Evolutionary conservation across 2,888 invertebrate species (phyloP).

Genomic region (Azorinus chamasolen): DNA sequence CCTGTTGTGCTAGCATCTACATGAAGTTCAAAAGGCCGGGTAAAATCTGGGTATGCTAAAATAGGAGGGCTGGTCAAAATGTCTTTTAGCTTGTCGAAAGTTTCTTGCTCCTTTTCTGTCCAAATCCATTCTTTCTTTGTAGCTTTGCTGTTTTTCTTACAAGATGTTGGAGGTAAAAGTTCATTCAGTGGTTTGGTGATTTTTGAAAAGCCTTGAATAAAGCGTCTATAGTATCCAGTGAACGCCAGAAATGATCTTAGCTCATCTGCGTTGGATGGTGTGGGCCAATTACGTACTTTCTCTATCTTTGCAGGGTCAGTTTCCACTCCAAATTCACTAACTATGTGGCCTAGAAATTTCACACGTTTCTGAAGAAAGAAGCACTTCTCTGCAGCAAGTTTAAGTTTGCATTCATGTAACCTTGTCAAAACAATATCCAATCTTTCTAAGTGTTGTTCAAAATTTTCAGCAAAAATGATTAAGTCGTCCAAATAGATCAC

Average conservation of each 20-base stretch:
- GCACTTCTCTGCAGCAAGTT: slow-evolving; percentile 44
- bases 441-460: slow-evolving; percentile 44
- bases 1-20: slow-evolving; percentile 13
- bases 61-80: slow-evolving; percentile 24
- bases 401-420: slow-evolving; percentile 21
- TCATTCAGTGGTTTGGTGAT: slow-evolving; percentile 44
- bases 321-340: slow-evolving; percentile 16
- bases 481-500: slow-evolving; percentile 54
- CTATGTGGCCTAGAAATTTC: slow-evolving; percentile 49
- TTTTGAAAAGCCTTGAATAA: slow-evolving; percentile 43
- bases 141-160: slow-evolving; percentile 16
- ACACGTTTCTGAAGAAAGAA: slow-evolving; percentile 31
- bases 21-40: slow-evolving; percentile 29
- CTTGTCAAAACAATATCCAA: too few relatives aligned
- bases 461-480: slow-evolving; percentile 42
- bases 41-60: slow-evolving; percentile 26
- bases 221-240: slow-evolving; percentile 36
- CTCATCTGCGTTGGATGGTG: slow-evolving; percentile 16
- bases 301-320: slow-evolving; percentile 18
- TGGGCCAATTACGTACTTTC: slow-evolving; percentile 34
- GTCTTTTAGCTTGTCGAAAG: slow-evolving; percentile 19
- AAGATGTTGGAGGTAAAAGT: slow-evolving; percentile 22
- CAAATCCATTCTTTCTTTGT: slow-evolving; percentile 14
- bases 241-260: slow-evolving; percentile 13
- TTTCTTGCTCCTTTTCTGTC: slow-evolving; percentile 12